Conservation (phyloP, 2,888 invertebrate species). For the Mythimna vitellina region DNA sequence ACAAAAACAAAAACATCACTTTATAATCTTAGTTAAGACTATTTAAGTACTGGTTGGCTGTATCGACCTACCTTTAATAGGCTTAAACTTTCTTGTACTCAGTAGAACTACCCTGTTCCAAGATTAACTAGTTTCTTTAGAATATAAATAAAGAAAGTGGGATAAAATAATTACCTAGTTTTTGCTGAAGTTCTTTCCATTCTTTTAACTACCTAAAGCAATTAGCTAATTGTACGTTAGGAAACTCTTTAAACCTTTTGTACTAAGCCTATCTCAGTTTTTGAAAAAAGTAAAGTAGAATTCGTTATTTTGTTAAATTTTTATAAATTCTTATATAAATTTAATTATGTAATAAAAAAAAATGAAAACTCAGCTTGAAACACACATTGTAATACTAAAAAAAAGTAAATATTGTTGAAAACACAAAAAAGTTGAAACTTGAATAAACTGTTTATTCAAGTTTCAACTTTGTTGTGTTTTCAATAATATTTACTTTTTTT, state of each 20-base stretch:
- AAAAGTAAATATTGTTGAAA: too few relatives aligned
- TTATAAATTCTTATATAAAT: too few relatives aligned
- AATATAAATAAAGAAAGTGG: conserved; percentile 29
- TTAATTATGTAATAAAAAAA: not conserved
- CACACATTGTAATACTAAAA: too few relatives aligned
- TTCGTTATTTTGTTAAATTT: too few relatives aligned
- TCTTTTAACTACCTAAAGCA: conserved; percentile 16
- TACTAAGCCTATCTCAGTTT: not conserved
- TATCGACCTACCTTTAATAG: not conserved
- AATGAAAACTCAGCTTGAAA: too few relatives aligned
- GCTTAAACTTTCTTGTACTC: conserved; percentile 24
- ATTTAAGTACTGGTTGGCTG: too few relatives aligned
- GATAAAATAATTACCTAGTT: conserved; percentile 23
- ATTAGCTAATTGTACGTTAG: conserved; percentile 29
- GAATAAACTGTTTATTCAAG: too few relatives aligned
- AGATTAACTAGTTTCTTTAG: conserved; percentile 37
- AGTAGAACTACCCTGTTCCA: not conserved
- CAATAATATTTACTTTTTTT: too few relatives aligned
- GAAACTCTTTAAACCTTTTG: conserved; percentile 10
- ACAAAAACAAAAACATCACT: too few relatives aligned
- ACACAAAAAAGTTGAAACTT: too few relatives aligned
- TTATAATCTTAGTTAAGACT: too few relatives aligned
- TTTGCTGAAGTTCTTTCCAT: conserved; percentile 20
- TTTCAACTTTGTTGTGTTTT: too few relatives aligned
- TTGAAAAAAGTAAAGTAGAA: not conserved